phyloP scores from a whole-genome alignment of 1,140 invertebrate species.

The Saccostrea cuccullata region DNA sequence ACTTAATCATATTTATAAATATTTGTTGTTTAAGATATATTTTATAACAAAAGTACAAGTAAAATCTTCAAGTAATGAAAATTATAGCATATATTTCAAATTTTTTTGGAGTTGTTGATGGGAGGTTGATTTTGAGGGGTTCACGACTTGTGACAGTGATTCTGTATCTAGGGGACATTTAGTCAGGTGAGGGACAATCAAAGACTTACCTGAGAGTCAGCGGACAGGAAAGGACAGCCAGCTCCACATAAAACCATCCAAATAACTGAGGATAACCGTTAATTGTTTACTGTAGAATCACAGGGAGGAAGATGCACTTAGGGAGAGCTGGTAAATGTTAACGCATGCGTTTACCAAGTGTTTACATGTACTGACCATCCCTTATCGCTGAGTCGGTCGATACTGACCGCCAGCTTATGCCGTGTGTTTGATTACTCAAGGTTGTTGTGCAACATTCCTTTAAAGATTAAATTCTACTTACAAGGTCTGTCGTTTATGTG shows the following conservation, averaged over 20 bases:
- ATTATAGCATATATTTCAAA: background rate
- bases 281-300: background rate
- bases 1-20: background rate
- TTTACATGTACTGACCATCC: conserved; percentile 37
- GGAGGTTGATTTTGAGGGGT: background rate
- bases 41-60: background rate
- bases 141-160: background rate
- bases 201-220: background rate
- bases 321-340: background rate
- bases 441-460: conserved; percentile 26
- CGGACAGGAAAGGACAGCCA: background rate
- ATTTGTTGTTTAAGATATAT: background rate
- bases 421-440: conserved; percentile 23
- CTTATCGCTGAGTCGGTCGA: conserved; percentile 21
- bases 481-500: background rate
- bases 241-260: background rate
- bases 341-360: conserved; percentile 12
- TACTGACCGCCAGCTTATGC: conserved; percentile 24
- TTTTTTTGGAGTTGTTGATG: background rate
- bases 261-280: background rate
- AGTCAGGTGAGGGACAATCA: background rate
- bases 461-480: conserved; percentile 38
- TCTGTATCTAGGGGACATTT: background rate
- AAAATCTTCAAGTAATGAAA: background rate
- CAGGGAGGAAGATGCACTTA: background rate